phyloP scores from a whole-genome alignment of 2,888 invertebrate genomes.

The Yponomeuta malinellus region DNA sequence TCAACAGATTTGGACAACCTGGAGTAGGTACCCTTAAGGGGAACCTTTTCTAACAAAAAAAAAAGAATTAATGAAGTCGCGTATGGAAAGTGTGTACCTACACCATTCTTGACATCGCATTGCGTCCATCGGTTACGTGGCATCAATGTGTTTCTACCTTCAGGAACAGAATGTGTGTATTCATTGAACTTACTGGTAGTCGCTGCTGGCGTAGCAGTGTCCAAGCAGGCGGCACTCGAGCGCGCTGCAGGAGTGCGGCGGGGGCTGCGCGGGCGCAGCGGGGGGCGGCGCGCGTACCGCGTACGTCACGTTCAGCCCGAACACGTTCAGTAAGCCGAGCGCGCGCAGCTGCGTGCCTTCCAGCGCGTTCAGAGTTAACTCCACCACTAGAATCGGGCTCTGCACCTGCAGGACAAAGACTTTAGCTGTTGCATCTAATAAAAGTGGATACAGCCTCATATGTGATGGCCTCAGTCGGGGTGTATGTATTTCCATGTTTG shows the following conservation, averaged over 20 bases:
- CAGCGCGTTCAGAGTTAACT: conserved; percentile 81
- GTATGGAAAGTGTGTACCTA: too few species aligned
- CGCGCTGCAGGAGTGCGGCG: conserved; percentile 83
- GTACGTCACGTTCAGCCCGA: conserved; percentile 95
- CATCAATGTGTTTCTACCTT: too few species aligned
- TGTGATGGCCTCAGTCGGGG: too few species aligned
- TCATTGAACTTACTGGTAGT: conserved; percentile 80
- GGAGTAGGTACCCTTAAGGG: too few species aligned
- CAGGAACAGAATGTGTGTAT: not conserved
- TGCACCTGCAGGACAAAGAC: conserved; percentile 53
- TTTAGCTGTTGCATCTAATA: not conserved
- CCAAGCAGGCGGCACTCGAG: conserved; percentile 90
- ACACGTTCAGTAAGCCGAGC: conserved; percentile 86
- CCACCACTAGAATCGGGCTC: conserved; percentile 86
- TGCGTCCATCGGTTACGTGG: too few species aligned
- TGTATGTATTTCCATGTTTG: too few species aligned
- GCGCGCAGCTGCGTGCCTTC: conserved; percentile 91
- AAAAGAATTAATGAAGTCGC: too few species aligned
- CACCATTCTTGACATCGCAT: too few species aligned
- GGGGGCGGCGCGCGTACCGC: conserved; percentile 75
- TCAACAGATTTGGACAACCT: too few species aligned
- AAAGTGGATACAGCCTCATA: too few species aligned
- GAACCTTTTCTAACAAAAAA: too few species aligned
- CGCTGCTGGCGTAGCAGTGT: conserved; percentile 82
- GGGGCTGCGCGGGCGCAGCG: conserved; percentile 63